Evolutionary conservation across 2,888 invertebrate species (phyloP).

Genomic region (Invenusta paracnida): DNA sequence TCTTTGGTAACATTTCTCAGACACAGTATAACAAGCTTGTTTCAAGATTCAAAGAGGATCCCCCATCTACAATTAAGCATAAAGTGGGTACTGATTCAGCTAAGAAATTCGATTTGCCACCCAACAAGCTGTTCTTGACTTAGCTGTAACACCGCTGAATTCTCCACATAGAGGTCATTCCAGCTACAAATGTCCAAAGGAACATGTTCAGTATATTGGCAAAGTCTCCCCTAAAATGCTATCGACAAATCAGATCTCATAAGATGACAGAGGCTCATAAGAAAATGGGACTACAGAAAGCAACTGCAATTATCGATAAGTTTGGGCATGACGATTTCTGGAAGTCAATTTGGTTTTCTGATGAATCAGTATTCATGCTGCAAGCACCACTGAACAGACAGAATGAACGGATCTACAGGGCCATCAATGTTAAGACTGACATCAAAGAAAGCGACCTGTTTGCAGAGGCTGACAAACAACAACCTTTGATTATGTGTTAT

Average conservation of each 20-base stretch:
- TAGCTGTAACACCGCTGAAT: not conserved
- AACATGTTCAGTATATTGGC: not conserved
- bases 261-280: not conserved
- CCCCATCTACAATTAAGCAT: too few species aligned
- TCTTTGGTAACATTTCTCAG: too few species aligned
- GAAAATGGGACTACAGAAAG: not conserved
- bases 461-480: conserved; percentile 2
- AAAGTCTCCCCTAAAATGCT: not conserved
- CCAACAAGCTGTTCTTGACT: not conserved
- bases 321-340: not conserved
- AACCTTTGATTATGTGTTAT: conserved; percentile 2
- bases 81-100: too few species aligned
- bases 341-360: conserved; percentile 16
- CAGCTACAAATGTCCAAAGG: not conserved
- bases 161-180: not conserved
- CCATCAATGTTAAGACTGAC: conserved; percentile 28
- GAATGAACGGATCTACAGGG: conserved; percentile 29
- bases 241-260: conserved; percentile 10
- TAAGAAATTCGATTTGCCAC: too few species aligned
- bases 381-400: not conserved
- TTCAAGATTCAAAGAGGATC: too few species aligned
- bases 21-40: too few species aligned
- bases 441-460: conserved; percentile 4
- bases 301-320: not conserved
- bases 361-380: conserved; percentile 8